Evolutionary conservation across 2,797 vertebrate species (phyloP), one percentile per base, ranked within the genome.

Genomic region (Etheostoma nigrum): DNA sequence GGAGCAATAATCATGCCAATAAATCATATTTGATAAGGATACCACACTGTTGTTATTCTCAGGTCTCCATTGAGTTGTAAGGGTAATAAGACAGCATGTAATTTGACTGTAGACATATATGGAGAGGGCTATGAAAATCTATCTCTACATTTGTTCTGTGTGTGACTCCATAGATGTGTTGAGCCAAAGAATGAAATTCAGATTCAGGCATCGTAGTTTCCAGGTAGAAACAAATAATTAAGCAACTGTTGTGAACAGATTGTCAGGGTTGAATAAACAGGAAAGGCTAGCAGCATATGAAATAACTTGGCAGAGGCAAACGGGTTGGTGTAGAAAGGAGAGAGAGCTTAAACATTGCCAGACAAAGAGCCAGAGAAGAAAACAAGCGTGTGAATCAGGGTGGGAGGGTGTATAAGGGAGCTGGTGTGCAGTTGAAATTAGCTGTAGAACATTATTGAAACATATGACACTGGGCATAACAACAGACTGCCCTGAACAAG

Each of bases 21-120:
- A 93, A 95, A 95, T 95, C 93, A 94, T 89, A 82, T 89, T 82
- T 92, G 92, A 91, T 92, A 88, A 90, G 87, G 84, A 92, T 87
- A 87, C 83, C 82, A 70, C 84, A 80, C 78, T 67, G 81, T 79
- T 93, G 86, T 90, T 91, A 66, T 83, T 86, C 86, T 82, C 75
- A 81, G 88, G 76, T 84, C 89, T 85, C 88, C 70, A 49, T 72
- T 68, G 86, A 91, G 88, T 69, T 87, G 68, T 65, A 63, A 63
- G 71, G 61, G 58, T 88, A 91, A 89, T 91, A 89, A 83, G 71
- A 76, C 36, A 23, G 78, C 67, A 66, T 88, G 78, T 79, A 60
- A 88, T 92, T 89, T 88, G 70, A 86, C 88, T 84, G 78, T 60
- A 72, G 72, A 69, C 63, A 79, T 85, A 67, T 68, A 64, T 45